Conservation (phyloP, 2,113 vertebrate species). For the Anoura caudifer region DNA sequence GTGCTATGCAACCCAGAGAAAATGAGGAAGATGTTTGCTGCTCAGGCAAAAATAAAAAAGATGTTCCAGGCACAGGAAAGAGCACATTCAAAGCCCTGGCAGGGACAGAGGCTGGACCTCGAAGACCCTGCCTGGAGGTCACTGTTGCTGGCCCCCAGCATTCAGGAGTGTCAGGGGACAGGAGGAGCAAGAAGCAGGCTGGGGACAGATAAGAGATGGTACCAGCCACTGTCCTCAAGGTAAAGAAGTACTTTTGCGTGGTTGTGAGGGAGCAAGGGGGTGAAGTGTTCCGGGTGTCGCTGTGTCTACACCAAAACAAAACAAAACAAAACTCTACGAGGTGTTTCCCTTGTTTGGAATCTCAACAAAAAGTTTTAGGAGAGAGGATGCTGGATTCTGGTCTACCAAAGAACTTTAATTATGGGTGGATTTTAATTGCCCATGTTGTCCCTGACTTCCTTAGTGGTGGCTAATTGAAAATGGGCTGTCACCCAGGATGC, state of each 20-base stretch:
- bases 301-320: neutral
- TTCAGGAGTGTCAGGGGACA: neutral
- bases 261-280: neutral
- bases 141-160: neutral
- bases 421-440: constrained; percentile 44
- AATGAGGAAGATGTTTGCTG: neutral
- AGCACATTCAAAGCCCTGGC: neutral
- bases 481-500: constrained; percentile 42
- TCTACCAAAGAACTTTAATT: constrained; percentile 27
- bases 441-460: constrained; percentile 14
- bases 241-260: neutral
- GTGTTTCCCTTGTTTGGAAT: neutral
- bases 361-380: neutral
- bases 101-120: neutral
- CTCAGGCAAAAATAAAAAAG: neutral
- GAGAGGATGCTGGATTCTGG: constrained; percentile 4
- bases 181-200: neutral
- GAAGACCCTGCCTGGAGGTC: neutral
- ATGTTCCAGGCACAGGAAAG: neutral
- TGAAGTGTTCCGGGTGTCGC: neutral
- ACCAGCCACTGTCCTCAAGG: neutral
- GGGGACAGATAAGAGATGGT: neutral
- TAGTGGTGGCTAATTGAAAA: constrained; percentile 52
- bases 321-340: neutral
- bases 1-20: neutral